A percentile compares a stretch with the other conserved stretches of the same genome.
These are phyloP conservation scores for Pristionchus exspectatus DNA, from an alignment of 2,888 invertebrate genomes.

Conservation along the genomic window DNA sequence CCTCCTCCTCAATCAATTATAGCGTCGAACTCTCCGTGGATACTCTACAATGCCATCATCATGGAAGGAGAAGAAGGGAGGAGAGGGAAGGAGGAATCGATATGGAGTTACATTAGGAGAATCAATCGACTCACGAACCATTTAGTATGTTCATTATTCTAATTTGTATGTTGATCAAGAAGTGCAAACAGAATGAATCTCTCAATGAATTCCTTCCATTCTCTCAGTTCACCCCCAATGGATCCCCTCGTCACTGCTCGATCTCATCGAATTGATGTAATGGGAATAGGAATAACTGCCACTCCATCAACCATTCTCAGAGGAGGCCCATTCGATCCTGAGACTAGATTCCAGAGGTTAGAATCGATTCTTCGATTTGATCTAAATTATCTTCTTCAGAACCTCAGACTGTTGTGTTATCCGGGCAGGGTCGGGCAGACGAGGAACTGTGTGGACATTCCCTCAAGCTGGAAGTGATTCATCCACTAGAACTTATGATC, in stretches of 20 bases:
- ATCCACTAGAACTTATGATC: not conserved
- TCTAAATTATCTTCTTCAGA: not conserved
- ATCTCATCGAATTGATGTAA: conserved; percentile 35
- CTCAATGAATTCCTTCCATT: not conserved
- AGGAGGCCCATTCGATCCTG: conserved; percentile 50
- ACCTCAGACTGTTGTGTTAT: conserved; percentile 39
- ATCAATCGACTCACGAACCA: conserved; percentile 27
- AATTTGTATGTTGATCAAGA: not conserved
- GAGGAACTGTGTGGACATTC: conserved; percentile 52
- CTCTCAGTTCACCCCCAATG: conserved; percentile 23
- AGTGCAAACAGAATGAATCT: not conserved
- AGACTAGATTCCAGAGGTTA: not conserved
- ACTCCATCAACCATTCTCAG: conserved; percentile 22
- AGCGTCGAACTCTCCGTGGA: conserved; percentile 6
- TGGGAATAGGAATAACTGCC: conserved; percentile 54
- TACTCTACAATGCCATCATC: conserved; percentile 41
- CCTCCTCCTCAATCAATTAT: not conserved
- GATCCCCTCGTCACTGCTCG: not conserved
- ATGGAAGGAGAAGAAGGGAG: conserved; percentile 29
- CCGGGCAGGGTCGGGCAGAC: not conserved
- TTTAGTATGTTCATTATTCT: conserved; percentile 1
- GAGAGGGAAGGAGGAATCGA: not conserved
- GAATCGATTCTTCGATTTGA: not conserved
- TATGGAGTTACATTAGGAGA: not conserved
- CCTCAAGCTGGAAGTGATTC: not conserved